Evolutionary conservation across 2,113 vertebrate genomes (phyloP).

Genomic region (Verasper variegatus): DNA sequence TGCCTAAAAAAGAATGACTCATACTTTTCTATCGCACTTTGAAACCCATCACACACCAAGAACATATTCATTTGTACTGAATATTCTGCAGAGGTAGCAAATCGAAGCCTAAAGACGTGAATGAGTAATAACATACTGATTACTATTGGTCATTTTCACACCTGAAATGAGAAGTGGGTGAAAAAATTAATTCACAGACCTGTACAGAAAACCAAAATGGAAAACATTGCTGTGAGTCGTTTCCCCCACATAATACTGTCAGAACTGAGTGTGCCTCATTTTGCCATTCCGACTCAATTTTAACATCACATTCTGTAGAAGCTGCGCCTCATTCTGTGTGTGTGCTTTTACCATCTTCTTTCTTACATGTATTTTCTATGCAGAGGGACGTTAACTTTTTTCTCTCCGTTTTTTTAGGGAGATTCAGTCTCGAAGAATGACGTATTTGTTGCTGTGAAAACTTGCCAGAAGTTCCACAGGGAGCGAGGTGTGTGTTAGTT

Average conservation of each 20-base stretch:
- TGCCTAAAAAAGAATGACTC: too few relatives aligned
- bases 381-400: neutral
- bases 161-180: neutral
- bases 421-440: slow-evolving; percentile 85
- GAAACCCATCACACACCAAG: neutral
- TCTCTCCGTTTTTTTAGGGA: slow-evolving; percentile 77
- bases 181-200: neutral
- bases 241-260: neutral
- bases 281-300: slow-evolving; percentile 15
- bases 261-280: slow-evolving; percentile 21
- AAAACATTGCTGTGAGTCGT: neutral
- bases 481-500: slow-evolving; percentile 81
- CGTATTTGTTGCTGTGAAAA: slow-evolving; percentile 95
- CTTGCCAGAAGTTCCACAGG: slow-evolving; percentile 90
- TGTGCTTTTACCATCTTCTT: neutral
- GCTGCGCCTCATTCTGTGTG: slow-evolving; percentile 3
- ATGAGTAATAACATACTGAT: neutral
- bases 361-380: neutral
- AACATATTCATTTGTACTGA: neutral
- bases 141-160: neutral
- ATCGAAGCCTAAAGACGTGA: neutral
- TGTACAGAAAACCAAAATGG: neutral
- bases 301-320: neutral
- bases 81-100: neutral
- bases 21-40: too few relatives aligned